A percentile compares a stretch with the other conserved stretches of the same genome.
Evolutionary conservation across 2,888 invertebrate species (phyloP).

Genomic region (Stenolophus ochropezus): DNA sequence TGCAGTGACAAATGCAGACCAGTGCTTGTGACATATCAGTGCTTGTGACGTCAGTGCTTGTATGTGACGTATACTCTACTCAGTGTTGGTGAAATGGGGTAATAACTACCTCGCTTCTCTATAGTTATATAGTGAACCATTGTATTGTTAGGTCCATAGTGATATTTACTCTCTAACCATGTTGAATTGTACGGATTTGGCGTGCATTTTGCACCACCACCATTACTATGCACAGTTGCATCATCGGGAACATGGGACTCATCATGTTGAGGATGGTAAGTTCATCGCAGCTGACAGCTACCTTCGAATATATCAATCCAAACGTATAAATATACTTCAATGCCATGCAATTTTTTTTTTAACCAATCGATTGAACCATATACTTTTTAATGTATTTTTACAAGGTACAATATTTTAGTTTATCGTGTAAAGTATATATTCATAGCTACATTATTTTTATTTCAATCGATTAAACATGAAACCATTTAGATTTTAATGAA

Average conservation of each 20-base stretch:
- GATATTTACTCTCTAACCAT: constrained; percentile 73
- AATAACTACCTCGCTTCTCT: not conserved
- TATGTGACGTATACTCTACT: constrained; percentile 4
- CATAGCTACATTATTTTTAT: too few relatives aligned
- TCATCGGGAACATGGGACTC: constrained; percentile 78
- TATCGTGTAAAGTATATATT: too few relatives aligned
- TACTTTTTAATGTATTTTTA: too few relatives aligned
- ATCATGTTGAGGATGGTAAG: constrained; percentile 80
- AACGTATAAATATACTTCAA: too few relatives aligned
- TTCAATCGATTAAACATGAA: too few relatives aligned
- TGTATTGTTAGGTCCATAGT: not conserved
- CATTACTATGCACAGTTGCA: constrained; percentile 85
- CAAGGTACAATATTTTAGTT: too few relatives aligned
- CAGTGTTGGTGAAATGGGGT: constrained; percentile 44
- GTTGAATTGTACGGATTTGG: constrained; percentile 86
- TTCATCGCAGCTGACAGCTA: too few relatives aligned
- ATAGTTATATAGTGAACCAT: not conserved
- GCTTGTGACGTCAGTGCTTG: not conserved
- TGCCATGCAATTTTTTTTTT: too few relatives aligned
- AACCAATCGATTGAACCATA: too few relatives aligned
- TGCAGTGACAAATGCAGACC: not conserved
- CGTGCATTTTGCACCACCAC: constrained; percentile 85
- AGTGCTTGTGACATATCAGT: constrained; percentile 15
- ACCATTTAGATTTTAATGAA: too few relatives aligned
- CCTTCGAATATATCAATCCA: too few relatives aligned